A percentile compares a stretch with the other conserved stretches of the same genome.
phyloP scores from a whole-genome alignment of 2,797 vertebrate genomes.

The Psittacula echo region DNA sequence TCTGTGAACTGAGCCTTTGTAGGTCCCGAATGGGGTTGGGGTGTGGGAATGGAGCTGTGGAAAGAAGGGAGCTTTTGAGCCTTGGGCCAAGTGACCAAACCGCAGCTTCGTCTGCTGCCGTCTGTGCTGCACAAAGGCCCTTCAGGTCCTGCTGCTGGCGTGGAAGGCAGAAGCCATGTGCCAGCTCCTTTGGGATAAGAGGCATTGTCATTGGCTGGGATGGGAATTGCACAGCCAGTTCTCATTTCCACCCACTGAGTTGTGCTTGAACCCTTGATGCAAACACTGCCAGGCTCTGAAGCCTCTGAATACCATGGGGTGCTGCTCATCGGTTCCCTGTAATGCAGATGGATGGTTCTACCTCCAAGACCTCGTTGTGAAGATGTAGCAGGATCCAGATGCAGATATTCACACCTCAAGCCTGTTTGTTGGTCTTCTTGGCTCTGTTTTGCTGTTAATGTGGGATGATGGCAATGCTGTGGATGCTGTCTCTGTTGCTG shows the following conservation, averaged over 20 bases:
- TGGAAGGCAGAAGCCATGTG: background rate
- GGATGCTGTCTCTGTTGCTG: background rate
- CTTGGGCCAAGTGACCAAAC: background rate
- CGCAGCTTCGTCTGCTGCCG: background rate
- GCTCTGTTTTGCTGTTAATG: background rate
- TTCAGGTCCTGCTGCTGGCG: background rate
- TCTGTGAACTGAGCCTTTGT: slow-evolving; percentile 48
- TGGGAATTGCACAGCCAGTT: background rate
- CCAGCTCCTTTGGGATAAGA: background rate
- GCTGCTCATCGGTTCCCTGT: background rate
- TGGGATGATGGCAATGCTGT: background rate
- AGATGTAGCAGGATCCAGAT: background rate
- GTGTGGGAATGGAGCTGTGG: background rate
- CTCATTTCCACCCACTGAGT: background rate
- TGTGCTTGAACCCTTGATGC: background rate
- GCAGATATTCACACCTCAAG: background rate
- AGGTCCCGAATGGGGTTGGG: background rate
- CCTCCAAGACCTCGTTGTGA: background rate
- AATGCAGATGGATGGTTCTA: fast-evolving
- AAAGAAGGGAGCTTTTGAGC: background rate
- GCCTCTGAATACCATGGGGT: background rate
- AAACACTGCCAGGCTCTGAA: background rate
- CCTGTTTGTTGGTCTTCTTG: background rate
- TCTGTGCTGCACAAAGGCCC: background rate
- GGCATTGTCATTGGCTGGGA: background rate